Evolutionary conservation across 2,888 invertebrate species (phyloP).

Genomic region (Drosophila leonis): DNA sequence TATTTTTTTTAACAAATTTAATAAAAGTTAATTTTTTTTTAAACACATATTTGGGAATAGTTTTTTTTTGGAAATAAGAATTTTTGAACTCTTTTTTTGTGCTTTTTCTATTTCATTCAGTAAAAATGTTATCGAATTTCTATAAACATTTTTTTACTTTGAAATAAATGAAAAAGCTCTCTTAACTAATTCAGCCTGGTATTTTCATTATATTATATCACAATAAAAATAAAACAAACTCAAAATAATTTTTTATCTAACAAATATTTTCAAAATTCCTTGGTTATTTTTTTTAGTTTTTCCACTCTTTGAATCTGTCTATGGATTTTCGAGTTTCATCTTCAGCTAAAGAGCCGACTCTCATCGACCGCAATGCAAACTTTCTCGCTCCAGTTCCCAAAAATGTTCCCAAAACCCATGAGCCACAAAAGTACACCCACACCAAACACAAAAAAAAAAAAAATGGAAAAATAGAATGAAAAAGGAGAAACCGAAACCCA

Average conservation of each 20-base stretch:
- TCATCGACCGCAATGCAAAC: slow-evolving; percentile 26
- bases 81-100: too few species aligned
- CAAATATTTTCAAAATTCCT: neutral
- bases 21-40: too few species aligned
- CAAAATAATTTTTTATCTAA: neutral
- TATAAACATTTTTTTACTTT: too few species aligned
- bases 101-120: too few species aligned
- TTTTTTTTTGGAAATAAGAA: too few species aligned
- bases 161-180: neutral
- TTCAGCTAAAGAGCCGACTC: slow-evolving; percentile 13
- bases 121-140: too few species aligned
- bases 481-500: slow-evolving; percentile 14
- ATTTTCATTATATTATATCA: neutral
- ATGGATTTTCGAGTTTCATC: slow-evolving; percentile 3
- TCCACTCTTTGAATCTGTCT: neutral
- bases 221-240: neutral
- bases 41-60: too few species aligned
- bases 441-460: neutral
- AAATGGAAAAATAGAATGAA: neutral
- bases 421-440: slow-evolving; percentile 12
- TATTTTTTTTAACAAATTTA: too few species aligned
- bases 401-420: slow-evolving; percentile 5
- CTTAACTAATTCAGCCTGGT: neutral
- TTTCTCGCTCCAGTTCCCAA: slow-evolving; percentile 9
- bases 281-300: neutral